Base-by-base conservation (phyloP, 2,888 invertebrate species). In the Hypsopygia costalis region DNA sequence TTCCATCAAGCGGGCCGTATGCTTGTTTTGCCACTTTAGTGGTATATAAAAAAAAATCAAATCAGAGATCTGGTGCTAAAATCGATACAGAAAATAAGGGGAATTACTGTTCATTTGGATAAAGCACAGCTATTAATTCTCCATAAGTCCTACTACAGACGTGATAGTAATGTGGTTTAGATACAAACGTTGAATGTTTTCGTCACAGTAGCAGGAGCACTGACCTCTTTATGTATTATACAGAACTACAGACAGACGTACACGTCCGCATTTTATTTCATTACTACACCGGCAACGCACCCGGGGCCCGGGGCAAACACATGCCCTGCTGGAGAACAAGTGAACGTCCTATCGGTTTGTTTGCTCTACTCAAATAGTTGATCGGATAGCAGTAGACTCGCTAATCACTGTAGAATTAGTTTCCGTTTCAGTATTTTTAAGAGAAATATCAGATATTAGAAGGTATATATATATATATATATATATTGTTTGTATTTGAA, bases 211-310 rank as follows among this genome's bases (percentile, higher is more conserved):
- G 53, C 54, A 60, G 64, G 71, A 65, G 67, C 81, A 73, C 48
- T 74, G 78, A 78, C 77, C 83, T 77, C 63, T 78, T 77, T 70
- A 81, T 73, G 73, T 73, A 69, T 66, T 63, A 67, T 69, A 73
- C 68, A 59, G 72, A 81, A 62, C 67, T 69, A 73, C 68, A 59
- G 72, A 81, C 73, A 75, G 73, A 79, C 75, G 60, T 60, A 71
- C 61, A 70, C 75, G 75, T 74, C 78, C 81, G 80, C 65, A 66
- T 82, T 82, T 78, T 76, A 77, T 77, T 78, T 76, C 70, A 69
- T 70, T 66, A 70, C 69, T 66, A 62, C 64, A 61, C 58, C 58
- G 53, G 55, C 69, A 61, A 55, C 53, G 61, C 63, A 58, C 54
- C 60, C 51, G 51, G 55, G 68, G 67, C n/a, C 16, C 2, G 65